Conservation (phyloP, 2,113 vertebrate species). For the Callopanchax toddi region DNA sequence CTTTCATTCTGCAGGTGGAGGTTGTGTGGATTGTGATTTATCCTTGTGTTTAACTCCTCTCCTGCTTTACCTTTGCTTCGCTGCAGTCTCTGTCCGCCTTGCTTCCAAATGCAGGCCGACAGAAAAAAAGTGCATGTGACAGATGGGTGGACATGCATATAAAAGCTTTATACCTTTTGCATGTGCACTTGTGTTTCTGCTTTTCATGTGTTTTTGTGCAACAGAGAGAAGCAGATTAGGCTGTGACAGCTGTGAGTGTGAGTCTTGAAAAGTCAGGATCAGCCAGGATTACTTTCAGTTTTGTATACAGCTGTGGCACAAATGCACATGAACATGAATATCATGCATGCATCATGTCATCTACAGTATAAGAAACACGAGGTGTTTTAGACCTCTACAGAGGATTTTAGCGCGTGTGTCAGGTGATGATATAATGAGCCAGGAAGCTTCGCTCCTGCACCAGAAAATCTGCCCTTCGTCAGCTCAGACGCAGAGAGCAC, state of each 20-base stretch:
- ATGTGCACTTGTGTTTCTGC: conserved; percentile 15
- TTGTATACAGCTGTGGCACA: conserved; percentile 66
- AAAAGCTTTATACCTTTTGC: neutral
- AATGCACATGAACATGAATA: conserved; percentile 25
- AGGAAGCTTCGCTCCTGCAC: conserved; percentile 23
- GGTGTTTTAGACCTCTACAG: conserved; percentile 16
- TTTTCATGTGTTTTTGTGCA: conserved; percentile 31
- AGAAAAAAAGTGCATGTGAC: conserved; percentile 33
- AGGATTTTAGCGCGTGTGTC: conserved; percentile 21
- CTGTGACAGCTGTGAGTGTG: conserved; percentile 80
- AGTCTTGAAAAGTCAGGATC: conserved; percentile 80
- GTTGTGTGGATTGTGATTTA: conserved; percentile 37
- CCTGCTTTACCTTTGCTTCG: conserved; percentile 44
- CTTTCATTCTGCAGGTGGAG: neutral
- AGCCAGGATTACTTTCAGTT: conserved; percentile 80
- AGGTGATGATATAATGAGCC: conserved; percentile 48
- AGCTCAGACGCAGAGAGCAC: conserved; percentile 26
- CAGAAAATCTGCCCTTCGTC: conserved; percentile 37
- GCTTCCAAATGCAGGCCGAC: conserved; percentile 9
- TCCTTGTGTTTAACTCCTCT: conserved; percentile 49
- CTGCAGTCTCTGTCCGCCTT: conserved; percentile 19
- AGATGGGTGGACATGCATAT: conserved; percentile 41
- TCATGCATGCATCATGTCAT: conserved; percentile 13
- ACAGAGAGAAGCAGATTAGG: conserved; percentile 57
- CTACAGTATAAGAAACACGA: neutral